Conservation (phyloP, 2,888 invertebrate species). For the Stenodera caucasica region DNA sequence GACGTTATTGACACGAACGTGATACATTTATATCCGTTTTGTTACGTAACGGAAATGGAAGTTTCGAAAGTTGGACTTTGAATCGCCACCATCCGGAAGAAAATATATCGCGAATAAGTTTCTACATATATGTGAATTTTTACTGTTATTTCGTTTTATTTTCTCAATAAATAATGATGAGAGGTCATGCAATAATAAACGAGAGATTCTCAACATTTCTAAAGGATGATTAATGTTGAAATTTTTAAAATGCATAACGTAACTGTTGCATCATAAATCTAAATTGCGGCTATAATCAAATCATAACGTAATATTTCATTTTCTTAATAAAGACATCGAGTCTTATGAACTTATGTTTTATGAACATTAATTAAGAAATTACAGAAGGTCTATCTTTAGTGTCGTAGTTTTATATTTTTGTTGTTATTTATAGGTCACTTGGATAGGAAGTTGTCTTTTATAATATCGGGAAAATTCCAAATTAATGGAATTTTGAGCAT, state of each 20-base stretch:
- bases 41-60: constrained; percentile 1
- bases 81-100: neutral
- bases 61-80: neutral
- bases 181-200: neutral
- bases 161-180: too few relatives aligned
- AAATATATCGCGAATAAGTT: neutral
- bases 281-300: neutral
- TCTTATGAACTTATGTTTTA: neutral
- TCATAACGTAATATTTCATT: constrained; percentile 3
- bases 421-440: too few relatives aligned
- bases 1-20: neutral
- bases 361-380: neutral
- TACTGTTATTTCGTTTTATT: too few relatives aligned
- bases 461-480: neutral
- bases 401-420: too few relatives aligned
- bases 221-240: neutral
- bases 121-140: neutral
- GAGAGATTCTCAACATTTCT: neutral
- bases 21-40: constrained; percentile 2
- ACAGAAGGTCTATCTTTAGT: too few relatives aligned
- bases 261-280: neutral
- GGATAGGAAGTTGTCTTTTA: neutral
- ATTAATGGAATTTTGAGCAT: neutral
- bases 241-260: neutral
- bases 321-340: neutral